Percentiles rank a stretch among this genome's conserved stretches.
phyloP scores from a whole-genome alignment of 2,113 vertebrate species.

The Cynoglossus semilaevis region DNA sequence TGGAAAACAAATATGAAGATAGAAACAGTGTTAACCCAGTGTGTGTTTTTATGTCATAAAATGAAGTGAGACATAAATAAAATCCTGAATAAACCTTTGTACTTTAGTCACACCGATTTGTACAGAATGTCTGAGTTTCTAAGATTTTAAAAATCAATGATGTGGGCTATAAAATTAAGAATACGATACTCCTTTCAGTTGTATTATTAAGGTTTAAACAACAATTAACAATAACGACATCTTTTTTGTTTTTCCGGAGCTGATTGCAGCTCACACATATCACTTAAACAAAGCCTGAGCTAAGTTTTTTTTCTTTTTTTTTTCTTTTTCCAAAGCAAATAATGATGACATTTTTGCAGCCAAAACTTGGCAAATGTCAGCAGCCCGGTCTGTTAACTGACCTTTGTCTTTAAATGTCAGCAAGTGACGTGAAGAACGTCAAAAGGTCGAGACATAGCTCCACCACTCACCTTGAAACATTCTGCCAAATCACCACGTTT shows the following conservation, averaged over 20 bases:
- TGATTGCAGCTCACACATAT: no score
- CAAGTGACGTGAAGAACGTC: constrained; percentile 12
- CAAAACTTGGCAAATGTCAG: constrained; percentile 14
- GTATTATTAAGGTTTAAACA: no score
- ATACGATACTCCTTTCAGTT: no score
- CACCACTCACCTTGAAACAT: not conserved
- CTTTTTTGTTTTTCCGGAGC: no score
- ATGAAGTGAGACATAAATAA: not conserved
- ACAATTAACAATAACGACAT: no score
- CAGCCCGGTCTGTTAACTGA: not conserved
- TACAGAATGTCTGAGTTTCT: no score
- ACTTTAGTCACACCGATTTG: no score
- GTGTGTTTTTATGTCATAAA: not conserved
- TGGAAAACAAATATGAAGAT: not conserved
- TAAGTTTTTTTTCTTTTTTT: no score
- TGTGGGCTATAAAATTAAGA: no score
- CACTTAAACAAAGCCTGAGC: no score
- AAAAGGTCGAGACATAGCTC: not conserved
- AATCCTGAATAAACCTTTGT: not conserved
- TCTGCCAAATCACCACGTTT: constrained; percentile 17
- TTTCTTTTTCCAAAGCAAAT: not conserved
- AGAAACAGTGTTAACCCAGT: not conserved
- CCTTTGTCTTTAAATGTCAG: constrained; percentile 13
- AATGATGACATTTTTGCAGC: constrained; percentile 1
- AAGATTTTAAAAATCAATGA: no score